phyloP scores from a whole-genome alignment of 2,797 vertebrate species.

The Salarias fasciatus region DNA sequence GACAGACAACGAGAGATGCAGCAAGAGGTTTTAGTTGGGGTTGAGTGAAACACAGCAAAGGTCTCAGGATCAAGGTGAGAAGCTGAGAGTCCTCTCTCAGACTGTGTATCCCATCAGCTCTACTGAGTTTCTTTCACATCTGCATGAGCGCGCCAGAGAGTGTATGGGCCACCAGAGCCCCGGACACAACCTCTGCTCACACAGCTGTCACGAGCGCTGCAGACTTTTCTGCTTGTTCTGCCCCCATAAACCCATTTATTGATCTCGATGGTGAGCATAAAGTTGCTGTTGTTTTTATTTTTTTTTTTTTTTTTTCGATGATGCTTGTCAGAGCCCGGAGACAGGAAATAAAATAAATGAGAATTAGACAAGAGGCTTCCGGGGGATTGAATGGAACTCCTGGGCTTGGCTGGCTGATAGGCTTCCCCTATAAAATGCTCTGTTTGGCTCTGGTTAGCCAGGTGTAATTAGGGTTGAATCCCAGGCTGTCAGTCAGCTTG shows the following conservation, averaged over 20 bases:
- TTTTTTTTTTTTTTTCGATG: constrained; percentile 1
- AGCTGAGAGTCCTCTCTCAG: too few species aligned
- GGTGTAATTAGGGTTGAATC: constrained; percentile 73
- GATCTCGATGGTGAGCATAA: constrained; percentile 46
- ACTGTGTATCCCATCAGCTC: too few species aligned
- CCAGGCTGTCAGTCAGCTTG: constrained; percentile 59
- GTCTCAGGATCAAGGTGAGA: too few species aligned
- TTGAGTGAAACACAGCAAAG: not conserved
- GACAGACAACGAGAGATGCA: not conserved
- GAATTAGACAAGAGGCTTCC: constrained; percentile 26
- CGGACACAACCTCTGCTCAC: too few species aligned
- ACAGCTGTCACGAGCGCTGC: constrained; percentile 29
- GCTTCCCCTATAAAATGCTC: constrained; percentile 46
- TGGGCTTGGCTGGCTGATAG: too few species aligned
- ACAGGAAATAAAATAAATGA: constrained; percentile 36
- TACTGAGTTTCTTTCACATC: constrained; percentile 40
- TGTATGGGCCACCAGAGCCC: too few species aligned
- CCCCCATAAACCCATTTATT: constrained; percentile 52
- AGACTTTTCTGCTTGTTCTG: constrained; percentile 48
- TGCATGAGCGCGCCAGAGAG: not conserved
- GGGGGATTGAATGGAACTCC: constrained; percentile 11
- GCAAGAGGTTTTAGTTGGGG: constrained; percentile 4
- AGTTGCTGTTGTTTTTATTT: constrained; percentile 32
- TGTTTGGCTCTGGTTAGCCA: constrained; percentile 60
- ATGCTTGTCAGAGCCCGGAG: constrained; percentile 39